Evolutionary conservation across 2,888 invertebrate species (phyloP).

Genomic region (Platycnemis pennipes): DNA sequence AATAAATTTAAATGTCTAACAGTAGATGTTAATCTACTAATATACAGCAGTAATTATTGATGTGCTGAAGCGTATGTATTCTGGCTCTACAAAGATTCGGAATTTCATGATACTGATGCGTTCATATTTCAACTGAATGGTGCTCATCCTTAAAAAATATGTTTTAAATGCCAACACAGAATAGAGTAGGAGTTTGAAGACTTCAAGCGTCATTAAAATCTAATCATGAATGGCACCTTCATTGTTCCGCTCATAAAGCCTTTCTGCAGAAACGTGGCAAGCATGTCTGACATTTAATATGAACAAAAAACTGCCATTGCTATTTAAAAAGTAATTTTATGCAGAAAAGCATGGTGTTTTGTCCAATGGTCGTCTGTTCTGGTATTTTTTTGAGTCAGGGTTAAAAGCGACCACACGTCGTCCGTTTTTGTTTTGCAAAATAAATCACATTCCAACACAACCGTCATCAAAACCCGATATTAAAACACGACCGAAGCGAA

Average conservation of each 20-base stretch:
- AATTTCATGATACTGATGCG: too few species aligned
- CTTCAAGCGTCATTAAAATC: constrained; percentile 8
- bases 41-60: too few species aligned
- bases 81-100: too few species aligned
- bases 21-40: too few species aligned
- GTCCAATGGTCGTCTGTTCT: too few species aligned
- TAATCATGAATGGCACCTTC: background rate
- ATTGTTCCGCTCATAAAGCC: background rate
- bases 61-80: too few species aligned
- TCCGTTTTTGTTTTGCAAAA: too few species aligned
- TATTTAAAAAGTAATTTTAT: background rate
- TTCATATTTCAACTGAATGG: background rate
- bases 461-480: background rate
- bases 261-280: background rate
- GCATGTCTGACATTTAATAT: background rate
- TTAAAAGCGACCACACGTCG: too few species aligned
- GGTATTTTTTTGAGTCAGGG: too few species aligned
- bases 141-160: background rate
- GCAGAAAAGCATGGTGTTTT: background rate
- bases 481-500: background rate
- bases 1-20: too few species aligned
- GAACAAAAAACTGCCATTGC: background rate
- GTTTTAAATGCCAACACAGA: background rate
- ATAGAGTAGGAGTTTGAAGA: background rate
- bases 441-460: too few species aligned